A percentile compares a stretch with the other conserved stretches of the same genome.
These are phyloP conservation scores for Laterallus jamaicensis DNA, from an alignment of 2,113 vertebrate species.

Conservation along the genomic window DNA sequence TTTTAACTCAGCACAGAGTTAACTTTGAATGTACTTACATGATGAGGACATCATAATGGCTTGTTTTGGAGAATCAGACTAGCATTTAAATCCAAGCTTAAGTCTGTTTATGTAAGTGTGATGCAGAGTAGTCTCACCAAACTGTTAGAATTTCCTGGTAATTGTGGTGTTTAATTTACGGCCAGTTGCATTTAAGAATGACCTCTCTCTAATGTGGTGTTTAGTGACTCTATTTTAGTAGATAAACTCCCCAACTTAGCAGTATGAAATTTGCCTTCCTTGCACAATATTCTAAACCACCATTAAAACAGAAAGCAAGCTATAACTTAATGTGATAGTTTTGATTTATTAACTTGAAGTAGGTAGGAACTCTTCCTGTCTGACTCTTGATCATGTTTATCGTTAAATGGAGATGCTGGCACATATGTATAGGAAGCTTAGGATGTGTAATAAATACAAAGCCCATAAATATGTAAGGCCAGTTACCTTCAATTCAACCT, in stretches of 20 bases:
- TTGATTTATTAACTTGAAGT: not conserved
- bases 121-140: not conserved
- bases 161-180: not conserved
- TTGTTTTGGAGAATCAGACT: not conserved
- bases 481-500: not conserved
- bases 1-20: not conserved
- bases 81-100: not conserved
- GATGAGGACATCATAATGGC: not conserved
- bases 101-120: not conserved
- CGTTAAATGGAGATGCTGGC: not conserved
- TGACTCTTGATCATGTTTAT: not conserved
- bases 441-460: not conserved
- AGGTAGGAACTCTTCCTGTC: not conserved
- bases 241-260: not conserved
- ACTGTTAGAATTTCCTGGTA: not conserved
- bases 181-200: not conserved
- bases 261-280: not conserved
- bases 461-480: not conserved
- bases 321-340: not conserved
- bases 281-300: not conserved
- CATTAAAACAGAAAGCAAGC: not conserved
- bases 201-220: not conserved
- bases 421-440: not conserved
- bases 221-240: not conserved
- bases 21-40: not conserved